Evolutionary conservation across 2,888 invertebrate species (phyloP), one percentile per base, ranked within the genome.

Genomic region (Drosophila algonquin): DNA sequence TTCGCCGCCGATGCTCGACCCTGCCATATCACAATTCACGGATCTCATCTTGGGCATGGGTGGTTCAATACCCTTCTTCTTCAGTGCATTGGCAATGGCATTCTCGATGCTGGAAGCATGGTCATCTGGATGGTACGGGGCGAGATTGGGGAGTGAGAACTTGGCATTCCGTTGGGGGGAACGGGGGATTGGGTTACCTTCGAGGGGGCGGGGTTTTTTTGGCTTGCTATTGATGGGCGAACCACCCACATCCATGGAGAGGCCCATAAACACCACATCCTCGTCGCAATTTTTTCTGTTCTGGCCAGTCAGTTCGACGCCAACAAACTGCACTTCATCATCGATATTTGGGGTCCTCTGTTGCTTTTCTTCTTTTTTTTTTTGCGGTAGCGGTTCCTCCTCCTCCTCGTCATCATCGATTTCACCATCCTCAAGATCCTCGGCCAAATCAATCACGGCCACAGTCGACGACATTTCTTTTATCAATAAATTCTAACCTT

Each of bases 351-450:
- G 40, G 40, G n/a, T 6, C 9, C 51, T 55, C 21, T 52, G 62
- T 10, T 47, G 30, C n/a, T 61, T 35, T 16, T 58, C 55, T 14
- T 56, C 44, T n/a, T 32, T 46, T 40, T 14, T 53, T 1, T 24
- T 54, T 1, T 65, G 63, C 4, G 62, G 51, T 10, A 53, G 64
- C 18, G 55, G 16, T 80, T 90, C 72, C 45, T 89, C 89, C 81
- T 93, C 27, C 27, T 94, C 94, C 40, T 93, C 93, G 75, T 94
- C 94, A 68, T 94, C 93, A 81, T 96, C 96, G 80, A 97, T 97
- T 92, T 97, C 97, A 54, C 97, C 97, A 90, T 97, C 97, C 93
- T 97, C 97, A 77, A 97, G 93, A 91, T 97, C 97, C 89, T 95
- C 94, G 51, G 93, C 93, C 61, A 86, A 55, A 59, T 83, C 65